Conservation (phyloP, 2,113 vertebrate genomes). For the Sebastes fasciatus region DNA sequence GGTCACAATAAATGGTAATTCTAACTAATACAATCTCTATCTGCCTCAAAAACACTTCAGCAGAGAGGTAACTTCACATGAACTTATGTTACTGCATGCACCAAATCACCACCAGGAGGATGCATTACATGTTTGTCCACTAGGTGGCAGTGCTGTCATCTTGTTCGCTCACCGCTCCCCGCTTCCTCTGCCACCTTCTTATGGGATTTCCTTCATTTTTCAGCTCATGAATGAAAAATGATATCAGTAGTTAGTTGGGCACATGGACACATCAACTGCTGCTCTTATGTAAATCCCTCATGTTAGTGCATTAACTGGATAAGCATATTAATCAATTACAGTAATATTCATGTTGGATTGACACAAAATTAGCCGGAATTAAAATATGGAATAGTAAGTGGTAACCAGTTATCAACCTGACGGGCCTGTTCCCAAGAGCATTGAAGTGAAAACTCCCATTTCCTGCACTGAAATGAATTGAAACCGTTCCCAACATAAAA, state of each 20-base stretch:
- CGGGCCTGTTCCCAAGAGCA: not conserved
- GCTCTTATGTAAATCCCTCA: not conserved
- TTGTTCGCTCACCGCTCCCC: not conserved
- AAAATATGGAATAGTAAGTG: constrained; percentile 1
- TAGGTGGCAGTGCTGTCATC: constrained; percentile 67
- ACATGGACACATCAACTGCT: not conserved
- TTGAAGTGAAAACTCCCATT: constrained; percentile 24
- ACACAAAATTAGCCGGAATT: not conserved
- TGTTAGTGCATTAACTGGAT: not conserved
- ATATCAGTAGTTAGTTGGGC: not conserved
- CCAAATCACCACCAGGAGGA: not conserved
- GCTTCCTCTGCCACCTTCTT: not conserved
- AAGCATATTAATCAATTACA: not conserved
- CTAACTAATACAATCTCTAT: not conserved
- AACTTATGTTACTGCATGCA: not conserved
- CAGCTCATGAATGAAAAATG: not conserved
- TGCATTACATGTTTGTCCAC: constrained; percentile 28
- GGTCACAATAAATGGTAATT: not conserved
- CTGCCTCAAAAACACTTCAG: not conserved
- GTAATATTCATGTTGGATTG: not conserved
- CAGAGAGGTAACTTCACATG: not conserved
- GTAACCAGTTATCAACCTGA: constrained; percentile 8
- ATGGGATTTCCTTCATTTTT: constrained; percentile 6
- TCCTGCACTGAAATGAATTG: constrained; percentile 10
- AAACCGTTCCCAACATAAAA: constrained; percentile 22